phyloP scores from a whole-genome alignment of 2,888 invertebrate genomes.

The Agrochola lota region DNA sequence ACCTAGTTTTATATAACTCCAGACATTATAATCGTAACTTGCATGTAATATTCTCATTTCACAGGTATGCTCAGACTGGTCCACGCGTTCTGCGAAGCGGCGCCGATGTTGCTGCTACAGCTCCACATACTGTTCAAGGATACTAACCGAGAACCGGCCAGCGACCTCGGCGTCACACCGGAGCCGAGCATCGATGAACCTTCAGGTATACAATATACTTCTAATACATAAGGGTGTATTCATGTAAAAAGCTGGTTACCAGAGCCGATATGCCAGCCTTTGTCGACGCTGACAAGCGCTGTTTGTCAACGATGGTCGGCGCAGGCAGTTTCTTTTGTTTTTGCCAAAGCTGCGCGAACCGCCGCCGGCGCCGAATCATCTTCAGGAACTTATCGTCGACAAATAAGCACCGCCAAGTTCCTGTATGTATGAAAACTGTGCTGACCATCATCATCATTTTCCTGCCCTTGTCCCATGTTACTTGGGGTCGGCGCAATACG shows the following conservation, averaged over 20 bases:
- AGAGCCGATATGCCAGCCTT: no score
- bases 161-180: conserved; percentile 77
- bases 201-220: conserved; percentile 71
- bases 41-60: neutral
- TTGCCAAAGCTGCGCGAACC: neutral
- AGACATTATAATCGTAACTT: neutral
- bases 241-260: no score
- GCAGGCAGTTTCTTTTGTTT: neutral
- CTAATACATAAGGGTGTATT: neutral
- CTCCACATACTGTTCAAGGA: conserved; percentile 92
- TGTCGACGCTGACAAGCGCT: no score
- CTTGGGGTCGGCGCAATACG: no score
- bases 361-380: no score
- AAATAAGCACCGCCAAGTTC: no score
- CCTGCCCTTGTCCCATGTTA: no score
- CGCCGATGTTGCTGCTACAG: conserved; percentile 96
- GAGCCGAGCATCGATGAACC: conserved; percentile 85
- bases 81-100: conserved; percentile 97
- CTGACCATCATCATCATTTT: no score
- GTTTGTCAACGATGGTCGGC: no score
- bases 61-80: conserved; percentile 94
- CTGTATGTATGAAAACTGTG: no score
- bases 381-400: no score
- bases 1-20: no score
- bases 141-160: conserved; percentile 77